These are phyloP conservation scores for Teleogryllus oceanicus DNA, from an alignment of 2,888 invertebrate species.

Conservation along the genomic window DNA sequence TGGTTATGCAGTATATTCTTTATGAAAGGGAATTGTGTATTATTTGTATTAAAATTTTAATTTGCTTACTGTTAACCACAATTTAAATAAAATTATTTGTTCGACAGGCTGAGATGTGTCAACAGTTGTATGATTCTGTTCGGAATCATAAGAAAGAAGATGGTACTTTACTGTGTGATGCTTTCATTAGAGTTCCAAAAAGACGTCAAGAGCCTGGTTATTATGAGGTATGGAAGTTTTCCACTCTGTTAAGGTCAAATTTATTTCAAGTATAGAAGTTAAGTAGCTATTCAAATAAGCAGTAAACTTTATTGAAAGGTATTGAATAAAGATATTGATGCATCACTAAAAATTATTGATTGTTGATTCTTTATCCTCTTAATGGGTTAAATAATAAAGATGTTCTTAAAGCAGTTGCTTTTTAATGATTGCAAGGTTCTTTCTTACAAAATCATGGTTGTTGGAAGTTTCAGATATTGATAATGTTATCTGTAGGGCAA, in stretches of 20 bases:
- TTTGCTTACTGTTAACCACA: conserved; percentile 19
- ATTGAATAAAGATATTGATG: too few species aligned
- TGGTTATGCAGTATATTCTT: not conserved
- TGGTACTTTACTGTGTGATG: conserved; percentile 84
- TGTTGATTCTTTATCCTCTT: too few species aligned
- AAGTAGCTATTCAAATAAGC: too few species aligned
- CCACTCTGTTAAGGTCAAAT: too few species aligned
- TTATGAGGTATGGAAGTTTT: conserved; percentile 58
- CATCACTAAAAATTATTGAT: too few species aligned
- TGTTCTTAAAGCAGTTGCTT: too few species aligned
- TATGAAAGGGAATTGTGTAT: not conserved
- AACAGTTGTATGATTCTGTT: conserved; percentile 89
- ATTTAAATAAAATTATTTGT: conserved; percentile 28
- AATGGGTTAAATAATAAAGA: too few species aligned
- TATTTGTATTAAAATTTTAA: not conserved
- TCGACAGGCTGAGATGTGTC: conserved; percentile 74
- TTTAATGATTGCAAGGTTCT: too few species aligned
- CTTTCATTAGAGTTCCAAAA: conserved; percentile 92
- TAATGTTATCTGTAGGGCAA: not conserved
- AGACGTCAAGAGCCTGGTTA: conserved; percentile 87
- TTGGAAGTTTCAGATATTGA: not conserved
- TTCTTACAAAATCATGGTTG: too few species aligned
- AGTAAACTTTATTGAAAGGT: too few species aligned
- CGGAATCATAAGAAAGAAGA: conserved; percentile 89
- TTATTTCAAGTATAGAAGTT: too few species aligned